These are phyloP conservation scores for Agriopis marginaria DNA, from an alignment of 2,888 invertebrate genomes.

Conservation along the genomic window DNA sequence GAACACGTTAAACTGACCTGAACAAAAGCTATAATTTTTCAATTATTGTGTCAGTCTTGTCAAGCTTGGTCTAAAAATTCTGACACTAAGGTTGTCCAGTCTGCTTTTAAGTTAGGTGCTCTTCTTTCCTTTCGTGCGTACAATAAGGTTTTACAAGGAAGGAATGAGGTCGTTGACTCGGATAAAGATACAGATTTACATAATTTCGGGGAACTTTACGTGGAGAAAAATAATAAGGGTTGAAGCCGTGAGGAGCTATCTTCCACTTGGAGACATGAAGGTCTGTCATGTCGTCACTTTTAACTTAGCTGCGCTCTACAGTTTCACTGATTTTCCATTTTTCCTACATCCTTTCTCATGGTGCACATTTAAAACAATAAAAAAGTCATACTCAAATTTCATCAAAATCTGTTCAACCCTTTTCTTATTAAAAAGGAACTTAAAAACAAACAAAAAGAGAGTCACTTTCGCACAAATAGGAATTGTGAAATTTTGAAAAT, in stretches of 20 bases:
- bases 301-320: not conserved
- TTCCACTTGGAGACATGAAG: slow-evolving; percentile 1
- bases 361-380: too few species aligned
- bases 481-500: too few species aligned
- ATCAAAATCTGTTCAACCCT: not conserved
- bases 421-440: not conserved
- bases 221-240: slow-evolving; percentile 40
- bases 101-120: not conserved
- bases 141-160: slow-evolving; percentile 16
- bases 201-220: slow-evolving; percentile 35
- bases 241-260: slow-evolving; percentile 17
- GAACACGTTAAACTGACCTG: too few species aligned
- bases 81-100: not conserved
- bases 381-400: not conserved
- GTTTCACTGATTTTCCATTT: not conserved
- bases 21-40: too few species aligned
- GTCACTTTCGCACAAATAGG: too few species aligned
- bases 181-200: slow-evolving; percentile 34
- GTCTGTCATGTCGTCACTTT: not conserved
- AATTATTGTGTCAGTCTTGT: too few species aligned
- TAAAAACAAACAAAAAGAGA: not conserved
- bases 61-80: not conserved
- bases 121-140: not conserved
- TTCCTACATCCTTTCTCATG: not conserved
- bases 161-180: slow-evolving; percentile 32